Base-by-base conservation (phyloP, 2,888 invertebrate species). In the Hedychridium roseum region DNA sequence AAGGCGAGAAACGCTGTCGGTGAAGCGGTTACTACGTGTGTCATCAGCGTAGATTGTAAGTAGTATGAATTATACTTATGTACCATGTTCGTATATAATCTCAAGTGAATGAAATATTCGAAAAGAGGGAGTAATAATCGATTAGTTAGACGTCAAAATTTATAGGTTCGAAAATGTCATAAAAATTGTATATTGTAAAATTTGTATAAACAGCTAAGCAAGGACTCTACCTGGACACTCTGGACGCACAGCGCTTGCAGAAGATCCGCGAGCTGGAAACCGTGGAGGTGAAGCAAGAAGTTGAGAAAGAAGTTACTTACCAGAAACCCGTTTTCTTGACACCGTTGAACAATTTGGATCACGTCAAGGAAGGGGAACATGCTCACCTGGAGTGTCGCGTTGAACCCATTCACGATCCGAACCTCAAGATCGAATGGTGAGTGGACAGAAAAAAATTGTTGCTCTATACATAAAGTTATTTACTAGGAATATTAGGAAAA, bases 1-100 rank as follows among this genome's bases (percentile, higher is more conserved):
- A 91, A 91, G 79, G 97, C 97, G 35, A 89, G 89, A 67, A 98
- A 98, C 79, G 91, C 92, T 43, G 94, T 91, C 51, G 98, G 98
- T 57, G 94, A 97, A 85, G 97, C 95, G 64, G 91, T 94, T 43
- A 96, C 95, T 57, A 93, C 94, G 50, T 92, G 94, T 77, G 89
- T 91, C 60, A 90, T 97, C 55, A 87, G 87, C 78, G 93, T 96
- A 54, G 86, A 90, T 76, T 91, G 92, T 90, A 83, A 83, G 83
- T 80, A 36, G 28, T 40, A 41, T 41, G 16, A 16, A 15, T 30
- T 7, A 12, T 1, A 41, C 15, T 12, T 7, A 21, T 26, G 17
- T n/a, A 44, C 1, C n/a, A 7, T n/a, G n/a, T 2, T 21, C 12
- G 27, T 18, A 18, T 35, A 26, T 35, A 26, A 20, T n/a, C n/a